Evolutionary conservation across 2,797 vertebrate genomes (phyloP), one percentile per base, ranked within the genome.

Genomic region (Dicrostonyx torquatus): DNA sequence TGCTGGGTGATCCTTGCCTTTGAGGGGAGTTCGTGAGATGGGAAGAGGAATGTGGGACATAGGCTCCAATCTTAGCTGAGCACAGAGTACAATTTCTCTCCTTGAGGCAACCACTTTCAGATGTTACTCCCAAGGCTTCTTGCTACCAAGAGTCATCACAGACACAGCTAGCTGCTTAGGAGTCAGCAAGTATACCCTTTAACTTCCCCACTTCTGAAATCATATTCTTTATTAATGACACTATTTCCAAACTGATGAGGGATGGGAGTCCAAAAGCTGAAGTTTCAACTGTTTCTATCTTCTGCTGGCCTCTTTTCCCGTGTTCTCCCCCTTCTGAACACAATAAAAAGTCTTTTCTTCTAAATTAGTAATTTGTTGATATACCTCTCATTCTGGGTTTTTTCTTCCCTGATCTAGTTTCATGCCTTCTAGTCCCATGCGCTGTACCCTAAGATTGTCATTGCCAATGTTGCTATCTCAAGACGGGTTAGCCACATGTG

Each of bases 191-290:
- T 18, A 5, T n/a, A 45, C 20, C 70, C 10, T 11, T 11, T 34
- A 34, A 37, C 43, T n/a, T 77, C 62, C 45, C 89, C 43, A 76
- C n/a, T 48, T 29, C 2, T 48, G 43, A 66, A 55, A 3, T 43
- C 86, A 77, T 60, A 60, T 31, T 93, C 43, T 60, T 43, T 92
- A 18, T 43, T 79, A 43, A 60, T 24, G 4, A 60, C 6, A 62
- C 6, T 68, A 50, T 95, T 96, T 80, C 55, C 70, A 93, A 92
- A 88, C 17, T 50, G 34, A 91, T 60, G 76, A 78, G 26, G 24
- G 84, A 60, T 37, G 29, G 9, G 15, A 89, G 70, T 62, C 11
- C 18, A 60, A 37, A 88, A 84, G 50, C 9, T 43, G 62, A 66
- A 34, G 50, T 62, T 84, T 6, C n/a, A 13, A 53, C 50, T 77